Percentiles rank a stretch among this genome's conserved stretches.
Evolutionary conservation across 2,797 vertebrate species (phyloP).

Genomic region (Philypnodon macrostomus): DNA sequence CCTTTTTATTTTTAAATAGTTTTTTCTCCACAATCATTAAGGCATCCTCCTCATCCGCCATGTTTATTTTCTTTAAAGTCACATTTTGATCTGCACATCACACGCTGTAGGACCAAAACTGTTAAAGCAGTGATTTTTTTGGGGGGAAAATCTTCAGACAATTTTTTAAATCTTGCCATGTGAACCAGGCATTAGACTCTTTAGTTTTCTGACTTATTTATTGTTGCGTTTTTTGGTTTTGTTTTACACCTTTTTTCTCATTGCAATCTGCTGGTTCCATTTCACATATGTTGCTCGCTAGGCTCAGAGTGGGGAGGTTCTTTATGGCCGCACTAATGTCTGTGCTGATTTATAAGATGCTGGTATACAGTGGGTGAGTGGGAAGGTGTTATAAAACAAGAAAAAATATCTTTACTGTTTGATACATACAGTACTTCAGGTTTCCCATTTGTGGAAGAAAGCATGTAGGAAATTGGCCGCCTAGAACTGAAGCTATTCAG

Average conservation of each 20-base stretch:
- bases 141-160: too few relatives aligned
- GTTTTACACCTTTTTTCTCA: conserved; percentile 11
- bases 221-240: conserved; percentile 39
- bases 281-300: conserved; percentile 31
- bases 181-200: too few relatives aligned
- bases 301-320: conserved; percentile 12
- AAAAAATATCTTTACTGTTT: conserved; percentile 9
- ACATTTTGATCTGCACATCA: too few relatives aligned
- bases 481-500: not conserved
- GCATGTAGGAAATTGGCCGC: not conserved
- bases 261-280: conserved; percentile 24
- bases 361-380: conserved; percentile 13
- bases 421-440: not conserved
- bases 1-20: too few relatives aligned
- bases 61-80: too few relatives aligned
- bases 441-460: conserved; percentile 6
- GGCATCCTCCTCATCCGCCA: too few relatives aligned
- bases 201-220: conserved; percentile 53
- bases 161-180: too few relatives aligned
- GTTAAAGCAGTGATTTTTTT: too few relatives aligned
- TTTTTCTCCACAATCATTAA: too few relatives aligned
- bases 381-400: conserved; percentile 8
- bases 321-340: conserved; percentile 50
- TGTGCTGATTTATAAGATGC: conserved; percentile 45
- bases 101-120: too few relatives aligned